Base-by-base conservation (phyloP, 2,888 invertebrate species). In the Osmoderma eremita region DNA sequence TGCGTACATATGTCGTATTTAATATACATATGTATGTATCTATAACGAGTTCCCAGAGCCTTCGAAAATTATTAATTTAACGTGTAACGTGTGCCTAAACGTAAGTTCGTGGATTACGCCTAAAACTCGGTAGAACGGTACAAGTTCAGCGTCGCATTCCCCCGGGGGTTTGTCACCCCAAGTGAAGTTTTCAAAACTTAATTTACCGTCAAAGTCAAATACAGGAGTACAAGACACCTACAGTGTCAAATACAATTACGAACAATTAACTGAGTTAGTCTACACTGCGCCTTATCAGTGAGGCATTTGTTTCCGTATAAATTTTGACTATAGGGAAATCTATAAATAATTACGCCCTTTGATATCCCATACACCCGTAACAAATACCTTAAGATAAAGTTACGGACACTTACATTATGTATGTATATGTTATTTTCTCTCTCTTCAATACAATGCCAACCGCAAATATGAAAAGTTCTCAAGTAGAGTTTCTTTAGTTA, bases 221-320 rank as follows among this genome's bases (percentile, higher is more conserved):
- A 69, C 71, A 71, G 71, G 58, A 63, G 58, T 42, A 62, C 63
- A 61, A 75, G 78, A 76, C 78, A 77, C 77, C 77, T 77, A 74
- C 75, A 75, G 76, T 77, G 78, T 78, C 78, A 77, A 78, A 77
- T 74, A 78, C 78, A 78, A 79, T 79, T 79, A 78, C 74, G 72
- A 75, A 75, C 79, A 78, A 79, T 79, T 79, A 79, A 77, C 76
- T 72, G 76, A 78, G 76, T 78, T 77, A 76, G 75, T 75, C 73
- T 71, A 73, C 72, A 72, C 71, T 65, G 69, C 68, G 68, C 71
- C 20, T 39, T 56, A 65, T 65, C 65, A 38, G 58, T 51, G 56
- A 24, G 51, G 58, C 42, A 42, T 61, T 58, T 30, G 42, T 61
- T 67, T 62, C 51, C 13, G 62, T 67, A 36, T 50, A 62, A 65